phyloP scores from a whole-genome alignment of 2,113 vertebrate genomes.

The Mustela nigripes region DNA sequence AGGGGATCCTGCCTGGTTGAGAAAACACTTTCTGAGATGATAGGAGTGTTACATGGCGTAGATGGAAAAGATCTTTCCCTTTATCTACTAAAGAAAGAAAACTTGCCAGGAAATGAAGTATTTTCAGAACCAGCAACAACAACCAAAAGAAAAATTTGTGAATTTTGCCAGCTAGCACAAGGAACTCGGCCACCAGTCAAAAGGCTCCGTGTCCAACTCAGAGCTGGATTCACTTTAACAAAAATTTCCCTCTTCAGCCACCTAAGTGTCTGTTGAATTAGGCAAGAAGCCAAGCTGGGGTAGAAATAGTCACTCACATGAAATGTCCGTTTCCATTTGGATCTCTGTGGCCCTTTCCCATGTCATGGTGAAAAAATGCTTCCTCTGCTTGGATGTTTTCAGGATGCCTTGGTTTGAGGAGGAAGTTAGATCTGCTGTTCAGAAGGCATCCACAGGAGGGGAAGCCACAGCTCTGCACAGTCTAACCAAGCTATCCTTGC shows the following conservation, averaged over 20 bases:
- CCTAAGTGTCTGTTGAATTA: constrained; percentile 61
- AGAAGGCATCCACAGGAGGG: constrained; percentile 30
- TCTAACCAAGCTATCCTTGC: constrained; percentile 64
- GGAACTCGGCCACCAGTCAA: constrained; percentile 76
- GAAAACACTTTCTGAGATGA: constrained; percentile 61
- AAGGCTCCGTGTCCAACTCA: constrained; percentile 68
- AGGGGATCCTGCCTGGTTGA: constrained; percentile 36
- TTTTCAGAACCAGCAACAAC: constrained; percentile 73
- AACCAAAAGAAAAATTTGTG: constrained; percentile 71
- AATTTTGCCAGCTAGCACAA: constrained; percentile 73
- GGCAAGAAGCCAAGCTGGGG: constrained; percentile 58
- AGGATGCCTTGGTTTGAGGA: constrained; percentile 55
- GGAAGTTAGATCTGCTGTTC: constrained; percentile 67
- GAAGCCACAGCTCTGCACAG: constrained; percentile 32
- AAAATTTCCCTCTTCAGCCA: constrained; percentile 74
- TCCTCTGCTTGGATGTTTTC: constrained; percentile 74
- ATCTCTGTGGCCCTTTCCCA: constrained; percentile 62
- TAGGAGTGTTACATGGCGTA: not conserved
- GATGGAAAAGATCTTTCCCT: constrained; percentile 69
- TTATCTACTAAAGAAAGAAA: constrained; percentile 75
- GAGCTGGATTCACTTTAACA: constrained; percentile 78
- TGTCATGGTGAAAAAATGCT: constrained; percentile 80
- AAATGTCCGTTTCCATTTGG: constrained; percentile 66
- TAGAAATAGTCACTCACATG: not conserved
- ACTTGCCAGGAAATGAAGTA: constrained; percentile 79